phyloP scores from a whole-genome alignment of 37 sponge, comb jelly and placozoan genomes.

The Chondrilla cf. caribensis region DNA sequence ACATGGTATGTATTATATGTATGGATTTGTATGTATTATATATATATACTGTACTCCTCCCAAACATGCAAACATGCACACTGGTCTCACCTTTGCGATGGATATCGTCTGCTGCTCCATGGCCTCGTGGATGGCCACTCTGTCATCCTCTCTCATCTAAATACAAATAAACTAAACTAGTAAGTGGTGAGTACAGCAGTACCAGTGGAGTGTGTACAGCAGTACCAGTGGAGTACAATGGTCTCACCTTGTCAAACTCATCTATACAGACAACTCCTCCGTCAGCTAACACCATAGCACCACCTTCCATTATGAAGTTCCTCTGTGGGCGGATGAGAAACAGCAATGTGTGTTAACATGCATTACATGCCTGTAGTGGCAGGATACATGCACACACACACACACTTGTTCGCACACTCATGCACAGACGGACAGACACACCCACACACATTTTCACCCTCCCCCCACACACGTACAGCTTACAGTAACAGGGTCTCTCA shows the following conservation, averaged over 20 bases:
- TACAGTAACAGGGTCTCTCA: slow-evolving; percentile 90
- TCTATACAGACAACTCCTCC: slow-evolving; percentile 99
- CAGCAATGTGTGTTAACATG: not conserved
- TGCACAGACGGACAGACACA: too few relatives aligned
- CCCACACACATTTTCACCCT: too few relatives aligned
- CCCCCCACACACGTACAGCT: slow-evolving; percentile 7
- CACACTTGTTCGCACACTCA: too few relatives aligned
- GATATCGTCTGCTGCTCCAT: slow-evolving; percentile 99
- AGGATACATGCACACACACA: too few relatives aligned
- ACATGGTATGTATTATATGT: too few relatives aligned
- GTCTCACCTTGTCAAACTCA: slow-evolving; percentile 96
- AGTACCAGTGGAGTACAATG: not conserved
- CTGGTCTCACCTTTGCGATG: slow-evolving; percentile 90
- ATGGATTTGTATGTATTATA: too few relatives aligned
- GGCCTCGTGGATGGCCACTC: slow-evolving; percentile 99
- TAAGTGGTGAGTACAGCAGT: not conserved
- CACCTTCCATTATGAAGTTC: slow-evolving; percentile 97
- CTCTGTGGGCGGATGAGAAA: slow-evolving; percentile 47
- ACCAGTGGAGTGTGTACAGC: not conserved
- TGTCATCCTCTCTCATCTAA: slow-evolving; percentile 96
- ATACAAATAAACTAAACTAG: not conserved
- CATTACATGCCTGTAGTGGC: too few relatives aligned
- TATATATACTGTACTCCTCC: too few relatives aligned
- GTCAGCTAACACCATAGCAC: slow-evolving; percentile 99
- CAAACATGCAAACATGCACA: too few relatives aligned